Base-by-base conservation (phyloP, 2,113 vertebrate genomes). In the Thamnaconus septentrionalis region DNA sequence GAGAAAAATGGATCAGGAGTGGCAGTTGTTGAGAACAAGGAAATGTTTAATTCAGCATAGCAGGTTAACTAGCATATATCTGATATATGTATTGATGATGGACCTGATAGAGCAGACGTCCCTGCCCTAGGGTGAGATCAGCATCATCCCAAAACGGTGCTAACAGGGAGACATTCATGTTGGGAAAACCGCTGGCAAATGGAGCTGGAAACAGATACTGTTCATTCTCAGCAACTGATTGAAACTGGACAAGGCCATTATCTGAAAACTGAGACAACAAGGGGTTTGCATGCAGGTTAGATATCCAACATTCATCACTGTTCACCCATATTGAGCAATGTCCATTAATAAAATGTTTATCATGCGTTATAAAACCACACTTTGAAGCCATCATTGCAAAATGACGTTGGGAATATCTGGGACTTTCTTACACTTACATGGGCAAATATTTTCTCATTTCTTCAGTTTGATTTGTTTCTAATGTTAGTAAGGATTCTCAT, bases 141-240 rank as follows among this genome's bases (percentile, higher is more conserved):
- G 83, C 89, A 63, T 94, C 93, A 45, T 94, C 93, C 93, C 93
- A 94, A 73, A 94, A 94, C 7, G 74, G 92, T 0, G 93, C 93
- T 61, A 94, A 59, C 81, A 94, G 77, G 44, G 91, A 45, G 41
- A 67, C 50, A 3, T 83, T 84, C 76, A 87, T 85, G 72, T 93
- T 75, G 3, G 52, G 73, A 58, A 94, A 93, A 45, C 90, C 89
- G 4, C 48, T 41, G 7, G 80, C 58, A 8, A 74, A 81, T 40
- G 93, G 91, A 69, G 80, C 65, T 3, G 93, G 93, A 45, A 91
- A 60, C 52, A 92, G 73, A 58, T 84, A 82, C 85, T 91, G 89
- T 65, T 93, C 85, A 41, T 93, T 94, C 60, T 89, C 85, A 55
- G 65, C 12, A 2, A 70, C 50, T 1, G 84, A 82, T 53, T 93